Evolutionary conservation across 2,113 vertebrate species (phyloP).

Genomic region (Lipophrys pholis): DNA sequence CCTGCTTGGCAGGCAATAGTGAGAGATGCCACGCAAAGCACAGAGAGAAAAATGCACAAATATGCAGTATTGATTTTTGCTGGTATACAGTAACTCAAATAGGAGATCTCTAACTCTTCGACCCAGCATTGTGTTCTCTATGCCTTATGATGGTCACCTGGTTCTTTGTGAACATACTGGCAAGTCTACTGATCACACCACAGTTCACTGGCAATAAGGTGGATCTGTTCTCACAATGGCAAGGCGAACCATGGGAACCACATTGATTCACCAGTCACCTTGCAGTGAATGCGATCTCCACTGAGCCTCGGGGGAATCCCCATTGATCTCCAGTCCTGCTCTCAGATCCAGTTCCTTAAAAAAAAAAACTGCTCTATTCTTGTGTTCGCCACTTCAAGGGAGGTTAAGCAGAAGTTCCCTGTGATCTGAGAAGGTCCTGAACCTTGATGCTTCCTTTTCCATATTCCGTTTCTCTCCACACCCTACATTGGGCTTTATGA

Average conservation of each 20-base stretch:
- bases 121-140: constrained; percentile 4
- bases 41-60: background rate
- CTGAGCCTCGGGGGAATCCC: constrained; percentile 67
- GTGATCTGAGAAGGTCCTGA: constrained; percentile 84
- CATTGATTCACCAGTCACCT: constrained; percentile 81
- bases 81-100: constrained; percentile 17
- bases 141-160: constrained; percentile 13
- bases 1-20: constrained; percentile 34
- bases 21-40: constrained; percentile 5
- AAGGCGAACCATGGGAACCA: constrained; percentile 79
- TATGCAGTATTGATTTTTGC: constrained; percentile 26
- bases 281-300: constrained; percentile 71
- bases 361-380: constrained; percentile 68
- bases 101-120: constrained; percentile 2
- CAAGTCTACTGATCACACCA: constrained; percentile 38
- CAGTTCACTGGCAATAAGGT: constrained; percentile 44
- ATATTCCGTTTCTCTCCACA: constrained; percentile 69
- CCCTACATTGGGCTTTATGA: constrained; percentile 66
- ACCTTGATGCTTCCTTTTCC: constrained; percentile 77
- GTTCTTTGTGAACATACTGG: constrained; percentile 16
- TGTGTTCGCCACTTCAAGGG: constrained; percentile 80
- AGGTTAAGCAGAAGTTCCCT: constrained; percentile 85
- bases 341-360: constrained; percentile 76
- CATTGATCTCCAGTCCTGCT: constrained; percentile 80
- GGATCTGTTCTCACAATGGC: constrained; percentile 75